Percentiles rank a stretch among this genome's conserved stretches.
phyloP scores from a whole-genome alignment of 2,797 vertebrate species.

The Loris lydekkerianus region DNA sequence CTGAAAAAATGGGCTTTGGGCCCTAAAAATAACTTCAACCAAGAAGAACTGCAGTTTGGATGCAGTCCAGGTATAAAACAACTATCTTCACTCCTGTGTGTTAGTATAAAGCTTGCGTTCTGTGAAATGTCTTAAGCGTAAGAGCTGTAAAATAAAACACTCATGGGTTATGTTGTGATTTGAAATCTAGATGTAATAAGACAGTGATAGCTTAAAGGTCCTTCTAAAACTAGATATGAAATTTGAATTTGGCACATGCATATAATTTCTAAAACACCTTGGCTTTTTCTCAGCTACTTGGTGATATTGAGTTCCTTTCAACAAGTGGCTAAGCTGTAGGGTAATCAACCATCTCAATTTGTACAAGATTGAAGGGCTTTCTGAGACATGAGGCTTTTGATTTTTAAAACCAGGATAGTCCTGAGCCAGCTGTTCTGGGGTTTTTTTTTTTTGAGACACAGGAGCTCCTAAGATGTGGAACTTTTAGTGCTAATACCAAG shows the following conservation, averaged over 20 bases:
- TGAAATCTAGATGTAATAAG: slow-evolving; percentile 21
- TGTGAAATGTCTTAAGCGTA: neutral
- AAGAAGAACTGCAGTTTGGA: slow-evolving; percentile 10
- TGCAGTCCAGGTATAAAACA: neutral
- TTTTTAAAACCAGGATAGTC: neutral
- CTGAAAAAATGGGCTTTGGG: neutral
- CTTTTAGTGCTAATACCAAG: neutral
- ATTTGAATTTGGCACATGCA: neutral
- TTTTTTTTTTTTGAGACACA: neutral
- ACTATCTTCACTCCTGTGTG: neutral
- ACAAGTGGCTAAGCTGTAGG: neutral
- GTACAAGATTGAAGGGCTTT: neutral
- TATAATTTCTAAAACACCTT: neutral
- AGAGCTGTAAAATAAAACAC: slow-evolving; percentile 49
- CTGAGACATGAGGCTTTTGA: neutral
- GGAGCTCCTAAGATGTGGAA: neutral
- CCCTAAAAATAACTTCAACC: slow-evolving; percentile 37
- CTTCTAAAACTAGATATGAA: slow-evolving; percentile 35
- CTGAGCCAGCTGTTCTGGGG: neutral
- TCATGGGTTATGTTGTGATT: slow-evolving; percentile 11
- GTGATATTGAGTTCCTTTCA: neutral
- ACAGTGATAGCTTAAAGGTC: slow-evolving; percentile 44
- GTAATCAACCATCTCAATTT: neutral
- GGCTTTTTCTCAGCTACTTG: neutral
- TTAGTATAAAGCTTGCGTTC: slow-evolving; percentile 40